Percentiles rank a stretch among this genome's conserved stretches.
Conservation (phyloP, 2,888 invertebrate species). For the Amblyjoppa proteus region DNA sequence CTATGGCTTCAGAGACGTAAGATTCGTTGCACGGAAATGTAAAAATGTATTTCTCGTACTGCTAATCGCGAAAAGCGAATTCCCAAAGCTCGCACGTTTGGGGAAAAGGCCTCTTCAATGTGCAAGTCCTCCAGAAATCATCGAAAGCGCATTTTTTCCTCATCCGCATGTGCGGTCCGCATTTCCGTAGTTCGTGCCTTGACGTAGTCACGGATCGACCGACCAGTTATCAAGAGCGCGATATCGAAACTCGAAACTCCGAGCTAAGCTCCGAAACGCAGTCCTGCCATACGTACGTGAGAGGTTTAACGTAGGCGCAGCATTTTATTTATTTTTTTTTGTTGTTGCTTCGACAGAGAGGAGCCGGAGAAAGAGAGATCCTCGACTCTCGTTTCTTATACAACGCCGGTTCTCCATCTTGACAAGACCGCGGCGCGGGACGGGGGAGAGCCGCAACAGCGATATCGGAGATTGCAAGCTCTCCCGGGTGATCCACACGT, state of each 20-base stretch:
- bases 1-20: too few species aligned
- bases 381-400: slow-evolving; percentile 62
- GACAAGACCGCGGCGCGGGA: slow-evolving; percentile 41
- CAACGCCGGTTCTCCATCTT: slow-evolving; percentile 66
- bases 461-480: slow-evolving; percentile 72
- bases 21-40: too few species aligned
- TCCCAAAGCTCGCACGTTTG: not conserved
- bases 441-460: slow-evolving; percentile 52
- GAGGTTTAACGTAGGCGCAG: slow-evolving; percentile 59
- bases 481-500: slow-evolving; percentile 64
- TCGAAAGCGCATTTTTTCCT: not conserved
- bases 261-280: slow-evolving; percentile 53
- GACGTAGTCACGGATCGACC: slow-evolving; percentile 3
- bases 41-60: too few species aligned
- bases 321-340: slow-evolving; percentile 12
- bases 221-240: slow-evolving; percentile 31
- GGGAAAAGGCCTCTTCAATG: not conserved
- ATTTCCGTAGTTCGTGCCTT: not conserved
- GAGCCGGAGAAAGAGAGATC: slow-evolving; percentile 65
- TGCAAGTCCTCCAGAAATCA: not conserved
- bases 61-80: not conserved
- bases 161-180: not conserved
- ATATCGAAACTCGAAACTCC: slow-evolving; percentile 56
- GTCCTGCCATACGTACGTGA: slow-evolving; percentile 9
- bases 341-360: slow-evolving; percentile 40